A percentile compares a stretch with the other conserved stretches of the same genome.
phyloP scores from a whole-genome alignment of 2,113 vertebrate species.

The Tachuris rubrigastra region DNA sequence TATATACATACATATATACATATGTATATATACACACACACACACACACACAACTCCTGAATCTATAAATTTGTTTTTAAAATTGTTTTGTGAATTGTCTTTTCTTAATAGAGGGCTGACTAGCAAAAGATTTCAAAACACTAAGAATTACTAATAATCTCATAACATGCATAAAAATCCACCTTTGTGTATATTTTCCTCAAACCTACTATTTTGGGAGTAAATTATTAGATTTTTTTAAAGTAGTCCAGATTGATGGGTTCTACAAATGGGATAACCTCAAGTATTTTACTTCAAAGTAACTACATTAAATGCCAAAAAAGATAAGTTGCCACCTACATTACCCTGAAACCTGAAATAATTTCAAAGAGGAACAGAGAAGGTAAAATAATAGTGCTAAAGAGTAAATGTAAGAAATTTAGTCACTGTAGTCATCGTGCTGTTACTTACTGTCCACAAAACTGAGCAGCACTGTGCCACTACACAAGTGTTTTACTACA shows the following conservation, averaged over 20 bases:
- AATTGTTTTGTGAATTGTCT: not conserved
- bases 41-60: not conserved
- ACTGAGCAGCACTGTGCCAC: not conserved
- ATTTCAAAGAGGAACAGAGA: not conserved
- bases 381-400: not conserved
- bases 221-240: not conserved
- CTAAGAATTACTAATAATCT: not conserved
- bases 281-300: not conserved
- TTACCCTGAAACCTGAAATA: not conserved
- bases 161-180: slow-evolving; percentile 12
- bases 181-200: not conserved
- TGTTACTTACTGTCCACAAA: not conserved
- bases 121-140: slow-evolving; percentile 1
- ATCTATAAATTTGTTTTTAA: not conserved
- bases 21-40: no score
- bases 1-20: not conserved
- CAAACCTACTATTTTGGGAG: not conserved
- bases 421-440: not conserved
- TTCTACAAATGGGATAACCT: not conserved
- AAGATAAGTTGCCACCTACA: not conserved
- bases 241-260: not conserved
- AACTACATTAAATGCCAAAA: not conserved
- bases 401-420: not conserved
- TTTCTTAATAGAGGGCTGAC: not conserved
- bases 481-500: not conserved